phyloP scores from a whole-genome alignment of 2,113 vertebrate species.

The Bujurquina vittata region DNA sequence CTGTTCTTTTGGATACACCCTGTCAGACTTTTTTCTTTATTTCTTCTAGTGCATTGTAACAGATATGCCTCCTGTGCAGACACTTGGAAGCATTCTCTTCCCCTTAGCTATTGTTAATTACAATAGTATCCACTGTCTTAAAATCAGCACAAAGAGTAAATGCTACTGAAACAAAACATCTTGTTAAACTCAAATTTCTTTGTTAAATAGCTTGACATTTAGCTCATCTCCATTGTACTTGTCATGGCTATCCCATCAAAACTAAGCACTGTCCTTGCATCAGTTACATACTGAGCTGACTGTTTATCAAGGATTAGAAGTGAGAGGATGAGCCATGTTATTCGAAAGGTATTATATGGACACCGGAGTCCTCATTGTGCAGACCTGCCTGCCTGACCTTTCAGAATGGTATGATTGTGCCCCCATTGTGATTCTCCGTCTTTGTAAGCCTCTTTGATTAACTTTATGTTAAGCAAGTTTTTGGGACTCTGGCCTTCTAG shows the following conservation, averaged over 20 bases:
- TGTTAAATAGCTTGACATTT: slow-evolving; percentile 46
- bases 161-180: slow-evolving; percentile 22
- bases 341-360: slow-evolving; percentile 86
- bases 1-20: too few species aligned
- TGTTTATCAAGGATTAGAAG: slow-evolving; percentile 93
- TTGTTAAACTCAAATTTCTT: slow-evolving; percentile 22
- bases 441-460: slow-evolving; percentile 87
- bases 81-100: not conserved
- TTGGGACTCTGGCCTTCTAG: slow-evolving; percentile 72
- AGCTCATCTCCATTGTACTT: slow-evolving; percentile 40
- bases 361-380: slow-evolving; percentile 91
- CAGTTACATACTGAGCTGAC: slow-evolving; percentile 81
- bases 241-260: slow-evolving; percentile 51
- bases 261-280: slow-evolving; percentile 63
- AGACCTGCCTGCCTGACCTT: slow-evolving; percentile 89
- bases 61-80: not conserved
- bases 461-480: slow-evolving; percentile 95
- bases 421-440: slow-evolving; percentile 85
- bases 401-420: slow-evolving; percentile 85
- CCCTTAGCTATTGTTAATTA: not conserved
- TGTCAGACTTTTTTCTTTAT: not conserved
- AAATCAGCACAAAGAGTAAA: not conserved
- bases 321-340: slow-evolving; percentile 82
- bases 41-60: not conserved
- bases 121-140: not conserved